Evolutionary conservation across 2,113 vertebrate species (phyloP).

Genomic region (Melospiza georgiana): DNA sequence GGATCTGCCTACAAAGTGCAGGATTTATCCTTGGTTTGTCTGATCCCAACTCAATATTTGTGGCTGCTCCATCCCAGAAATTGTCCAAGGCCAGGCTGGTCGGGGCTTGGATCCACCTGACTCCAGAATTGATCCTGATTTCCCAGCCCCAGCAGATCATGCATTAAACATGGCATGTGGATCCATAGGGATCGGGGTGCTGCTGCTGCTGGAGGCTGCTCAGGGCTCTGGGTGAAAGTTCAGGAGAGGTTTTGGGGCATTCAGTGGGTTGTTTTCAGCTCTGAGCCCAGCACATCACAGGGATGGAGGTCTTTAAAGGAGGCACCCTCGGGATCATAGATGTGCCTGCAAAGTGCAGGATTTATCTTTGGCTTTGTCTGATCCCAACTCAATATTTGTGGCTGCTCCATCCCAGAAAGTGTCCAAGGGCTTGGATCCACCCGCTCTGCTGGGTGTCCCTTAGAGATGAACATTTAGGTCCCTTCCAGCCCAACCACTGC

Average conservation of each 20-base stretch:
- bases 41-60: neutral
- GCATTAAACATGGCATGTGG: neutral
- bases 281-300: accelerated
- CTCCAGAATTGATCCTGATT: neutral
- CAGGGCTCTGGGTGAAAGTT: neutral
- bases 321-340: accelerated
- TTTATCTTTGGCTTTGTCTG: neutral
- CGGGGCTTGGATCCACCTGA: neutral
- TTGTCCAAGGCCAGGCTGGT: neutral
- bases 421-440: neutral
- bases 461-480: neutral
- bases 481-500: neutral
- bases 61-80: neutral
- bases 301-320: neutral
- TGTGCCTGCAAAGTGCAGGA: neutral
- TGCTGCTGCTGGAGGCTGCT: neutral
- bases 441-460: neutral
- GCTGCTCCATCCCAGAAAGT: neutral
- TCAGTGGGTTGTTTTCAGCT: neutral
- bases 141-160: neutral
- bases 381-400: neutral
- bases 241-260: neutral
- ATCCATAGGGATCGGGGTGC: neutral
- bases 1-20: neutral
- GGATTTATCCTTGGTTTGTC: neutral